Conservation (phyloP, 92 coral and sea anemone genomes). For the Umimayanthus chanpuru region DNA sequence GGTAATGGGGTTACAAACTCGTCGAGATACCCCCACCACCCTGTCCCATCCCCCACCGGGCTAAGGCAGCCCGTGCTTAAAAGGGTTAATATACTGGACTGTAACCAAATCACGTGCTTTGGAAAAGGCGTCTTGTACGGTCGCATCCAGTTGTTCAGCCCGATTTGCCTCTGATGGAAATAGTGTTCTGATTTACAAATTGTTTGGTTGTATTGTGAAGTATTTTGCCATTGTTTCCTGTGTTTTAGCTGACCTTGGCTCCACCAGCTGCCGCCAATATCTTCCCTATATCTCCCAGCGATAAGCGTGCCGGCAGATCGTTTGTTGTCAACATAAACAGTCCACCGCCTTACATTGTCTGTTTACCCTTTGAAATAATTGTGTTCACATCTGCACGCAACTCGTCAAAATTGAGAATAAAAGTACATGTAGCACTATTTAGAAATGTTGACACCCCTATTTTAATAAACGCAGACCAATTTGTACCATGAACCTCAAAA, state of each 20-base stretch:
- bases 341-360: background rate
- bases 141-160: background rate
- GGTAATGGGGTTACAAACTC: no score
- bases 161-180: background rate
- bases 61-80: no score
- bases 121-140: background rate
- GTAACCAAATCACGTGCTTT: background rate
- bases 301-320: background rate
- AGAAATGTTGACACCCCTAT: background rate
- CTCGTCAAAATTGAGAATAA: background rate
- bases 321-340: background rate
- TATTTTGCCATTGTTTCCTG: background rate
- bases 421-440: background rate
- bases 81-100: no score
- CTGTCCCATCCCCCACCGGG: no score
- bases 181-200: background rate
- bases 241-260: background rate
- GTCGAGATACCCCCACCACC: no score
- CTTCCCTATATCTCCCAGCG: background rate
- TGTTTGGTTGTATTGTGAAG: background rate
- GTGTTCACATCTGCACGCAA: background rate
- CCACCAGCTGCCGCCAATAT: background rate
- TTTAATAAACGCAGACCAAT: background rate
- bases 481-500: background rate
- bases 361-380: background rate